Base-by-base conservation (phyloP, 2,113 vertebrate genomes). In the Antechinus flavipes region DNA sequence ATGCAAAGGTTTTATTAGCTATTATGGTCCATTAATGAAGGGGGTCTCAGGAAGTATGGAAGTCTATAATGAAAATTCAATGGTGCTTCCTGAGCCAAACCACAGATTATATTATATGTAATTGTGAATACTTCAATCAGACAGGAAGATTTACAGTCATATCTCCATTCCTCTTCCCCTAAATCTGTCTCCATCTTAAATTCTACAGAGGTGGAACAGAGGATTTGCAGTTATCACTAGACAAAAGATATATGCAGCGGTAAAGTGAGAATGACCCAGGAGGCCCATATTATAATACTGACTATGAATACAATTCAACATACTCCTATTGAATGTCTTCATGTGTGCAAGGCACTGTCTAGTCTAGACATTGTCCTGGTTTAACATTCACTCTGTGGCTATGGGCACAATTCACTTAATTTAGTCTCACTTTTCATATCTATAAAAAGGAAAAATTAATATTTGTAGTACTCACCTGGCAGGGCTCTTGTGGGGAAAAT, bases 21-120 rank as follows among this genome's bases (percentile, higher is more conserved):
- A 92, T 58, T 68, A 89, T 61, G 54, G 76, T 53, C 56, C n/a
- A 56, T 46, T 76, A 27, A 50, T 61, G 25, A 94, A 94, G 93
- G 68, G 94, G 58, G 16, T 68, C 27, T 49, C 30, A 93, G 12
- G 47, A 22, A 22, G 68, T n/a, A 2, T 6, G 55, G 56, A 95
- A 95, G 89, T 25, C 19, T 58, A 50, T 50, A 95, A 27, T 58
- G 90, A 49, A 95, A 8, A 6, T 7, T 55, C 54, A 93, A 93
- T 42, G 68, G n/a, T 84, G 19, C 35, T 42, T 42, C 68, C n/a
- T 42, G n/a, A 84, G n/a, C 16, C n/a, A 42, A 19, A 4, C 68
- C n/a, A 42, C 35, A 84, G 19, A 42, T 84, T 84, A 22, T 42
- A 92, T 76, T 2, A 90, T 90, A 92, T 90, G 91, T 0, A 0